Conservation (phyloP, 2,888 invertebrate genomes). For the Ceratothoa steindachneri region DNA sequence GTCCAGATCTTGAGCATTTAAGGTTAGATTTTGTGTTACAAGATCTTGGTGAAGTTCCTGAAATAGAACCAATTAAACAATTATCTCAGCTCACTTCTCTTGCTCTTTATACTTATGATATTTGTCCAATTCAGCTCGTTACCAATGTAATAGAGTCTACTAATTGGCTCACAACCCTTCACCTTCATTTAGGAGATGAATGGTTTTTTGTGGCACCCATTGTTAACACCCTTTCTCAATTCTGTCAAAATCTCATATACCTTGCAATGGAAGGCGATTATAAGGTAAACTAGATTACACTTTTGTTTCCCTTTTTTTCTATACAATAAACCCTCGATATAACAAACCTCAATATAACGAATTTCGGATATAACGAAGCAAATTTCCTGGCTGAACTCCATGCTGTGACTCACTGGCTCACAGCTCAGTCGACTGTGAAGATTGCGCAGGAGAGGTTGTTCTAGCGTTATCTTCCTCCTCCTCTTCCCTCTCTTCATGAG, state of each 20-base stretch:
- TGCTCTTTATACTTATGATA: constrained; percentile 21
- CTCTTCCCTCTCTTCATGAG: too few relatives aligned
- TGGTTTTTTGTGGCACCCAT: constrained; percentile 32
- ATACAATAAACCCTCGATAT: too few relatives aligned
- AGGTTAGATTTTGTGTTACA: constrained; percentile 44
- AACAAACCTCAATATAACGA: too few relatives aligned
- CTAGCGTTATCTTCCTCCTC: too few relatives aligned
- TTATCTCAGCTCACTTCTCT: background rate
- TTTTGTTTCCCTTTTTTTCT: background rate
- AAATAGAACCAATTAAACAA: constrained; percentile 22
- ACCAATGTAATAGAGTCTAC: constrained; percentile 28
- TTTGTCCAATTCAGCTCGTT: constrained; percentile 23
- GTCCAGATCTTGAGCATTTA: constrained; percentile 32
- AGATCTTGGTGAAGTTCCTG: constrained; percentile 31
- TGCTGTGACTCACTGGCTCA: too few relatives aligned
- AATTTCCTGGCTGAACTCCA: too few relatives aligned
- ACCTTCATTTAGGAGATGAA: constrained; percentile 41
- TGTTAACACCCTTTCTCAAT: background rate
- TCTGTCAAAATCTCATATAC: background rate
- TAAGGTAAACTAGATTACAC: background rate
- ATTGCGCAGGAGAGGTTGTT: background rate
- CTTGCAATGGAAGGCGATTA: background rate
- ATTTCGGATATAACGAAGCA: too few relatives aligned
- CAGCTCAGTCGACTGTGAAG: too few relatives aligned
- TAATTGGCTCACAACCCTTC: constrained; percentile 22